phyloP scores from a whole-genome alignment of 1,140 invertebrate species.

The Rhyzopertha dominica region DNA sequence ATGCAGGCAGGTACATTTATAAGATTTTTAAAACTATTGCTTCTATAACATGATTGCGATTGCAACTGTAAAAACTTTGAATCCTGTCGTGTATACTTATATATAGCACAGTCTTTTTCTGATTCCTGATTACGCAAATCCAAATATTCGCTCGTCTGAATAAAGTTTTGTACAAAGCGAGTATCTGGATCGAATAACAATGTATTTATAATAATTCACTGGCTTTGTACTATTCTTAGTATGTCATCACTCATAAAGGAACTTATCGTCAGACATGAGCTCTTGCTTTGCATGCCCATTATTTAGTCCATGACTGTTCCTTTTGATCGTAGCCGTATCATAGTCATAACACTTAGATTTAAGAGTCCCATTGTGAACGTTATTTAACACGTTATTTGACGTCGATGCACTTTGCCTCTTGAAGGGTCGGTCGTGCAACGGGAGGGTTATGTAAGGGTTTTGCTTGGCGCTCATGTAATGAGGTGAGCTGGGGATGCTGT shows the following conservation, averaged over 20 bases:
- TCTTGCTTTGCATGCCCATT: constrained; percentile 40
- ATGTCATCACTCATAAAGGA: constrained; percentile 38
- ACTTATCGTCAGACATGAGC: constrained; percentile 33
- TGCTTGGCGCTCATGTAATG: constrained; percentile 75
- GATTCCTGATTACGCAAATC: no score
- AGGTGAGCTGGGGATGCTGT: constrained; percentile 60
- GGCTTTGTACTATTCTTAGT: no score
- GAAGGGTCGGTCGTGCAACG: constrained; percentile 54
- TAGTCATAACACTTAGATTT: constrained; percentile 67
- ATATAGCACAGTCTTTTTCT: no score
- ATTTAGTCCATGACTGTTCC: constrained; percentile 63
- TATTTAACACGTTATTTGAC: constrained; percentile 47
- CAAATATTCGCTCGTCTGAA: no score
- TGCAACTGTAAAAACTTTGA: no score
- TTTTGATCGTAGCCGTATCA: constrained; percentile 70
- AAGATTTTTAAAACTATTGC: no score
- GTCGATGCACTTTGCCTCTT: constrained; percentile 46
- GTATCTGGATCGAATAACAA: no score
- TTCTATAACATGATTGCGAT: no score
- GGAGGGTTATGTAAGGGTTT: constrained; percentile 78
- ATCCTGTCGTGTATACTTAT: no score
- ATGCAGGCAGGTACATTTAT: no score
- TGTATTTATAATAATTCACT: no score
- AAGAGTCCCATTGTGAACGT: constrained; percentile 51
- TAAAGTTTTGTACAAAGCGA: no score